Conservation (phyloP, 2,888 invertebrate species). For the Phytoseiulus persimilis region DNA sequence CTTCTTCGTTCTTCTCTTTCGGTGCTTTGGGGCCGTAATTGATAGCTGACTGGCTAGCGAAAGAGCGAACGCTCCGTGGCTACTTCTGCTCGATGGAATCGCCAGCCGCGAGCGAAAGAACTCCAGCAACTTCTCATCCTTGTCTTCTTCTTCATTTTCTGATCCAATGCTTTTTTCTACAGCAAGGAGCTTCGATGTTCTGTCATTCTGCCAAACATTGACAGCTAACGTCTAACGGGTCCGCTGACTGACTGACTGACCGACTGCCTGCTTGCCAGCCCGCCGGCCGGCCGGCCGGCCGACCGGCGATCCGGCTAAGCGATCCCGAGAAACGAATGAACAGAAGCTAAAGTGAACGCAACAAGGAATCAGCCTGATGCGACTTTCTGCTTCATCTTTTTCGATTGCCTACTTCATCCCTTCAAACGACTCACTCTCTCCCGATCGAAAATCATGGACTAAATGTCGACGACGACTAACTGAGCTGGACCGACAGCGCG, state of each 20-base stretch:
- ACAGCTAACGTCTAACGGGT: conserved; percentile 5
- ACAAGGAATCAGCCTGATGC: not conserved
- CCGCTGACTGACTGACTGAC: not conserved
- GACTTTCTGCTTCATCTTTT: not conserved
- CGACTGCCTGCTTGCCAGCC: not conserved
- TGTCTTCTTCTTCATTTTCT: not conserved
- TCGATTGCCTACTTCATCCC: not conserved
- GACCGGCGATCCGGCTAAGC: not conserved
- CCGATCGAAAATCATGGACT: not conserved
- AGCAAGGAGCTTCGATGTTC: not conserved
- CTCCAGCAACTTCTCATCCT: not conserved
- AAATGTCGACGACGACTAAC: not conserved
- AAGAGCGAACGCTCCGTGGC: not conserved
- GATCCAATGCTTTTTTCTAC: not conserved
- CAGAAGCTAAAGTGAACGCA: not conserved
- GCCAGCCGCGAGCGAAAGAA: not conserved
- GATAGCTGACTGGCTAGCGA: not conserved
- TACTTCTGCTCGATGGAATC: not conserved
- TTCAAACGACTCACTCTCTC: not conserved
- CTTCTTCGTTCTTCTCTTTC: not conserved
- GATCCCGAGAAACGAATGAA: not conserved
- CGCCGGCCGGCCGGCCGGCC: not conserved
- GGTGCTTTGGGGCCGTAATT: not conserved
- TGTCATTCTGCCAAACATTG: conserved; percentile 5
- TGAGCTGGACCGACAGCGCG: not conserved